Evolutionary conservation across 2,113 vertebrate species (phyloP).

Genomic region (Archocentrus centrarchus): DNA sequence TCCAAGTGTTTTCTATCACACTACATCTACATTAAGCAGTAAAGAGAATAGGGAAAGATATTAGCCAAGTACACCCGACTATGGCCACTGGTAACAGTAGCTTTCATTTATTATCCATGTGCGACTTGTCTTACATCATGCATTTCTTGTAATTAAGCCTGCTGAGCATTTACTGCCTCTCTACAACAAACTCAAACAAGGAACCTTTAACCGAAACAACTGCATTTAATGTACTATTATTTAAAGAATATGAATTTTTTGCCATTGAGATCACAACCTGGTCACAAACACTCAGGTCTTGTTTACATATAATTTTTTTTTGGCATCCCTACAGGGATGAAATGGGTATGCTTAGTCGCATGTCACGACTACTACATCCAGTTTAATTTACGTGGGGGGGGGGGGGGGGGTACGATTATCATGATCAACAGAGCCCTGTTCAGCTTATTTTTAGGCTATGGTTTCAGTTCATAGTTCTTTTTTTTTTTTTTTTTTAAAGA

Average conservation of each 20-base stretch:
- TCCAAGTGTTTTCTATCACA: not conserved
- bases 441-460: not conserved
- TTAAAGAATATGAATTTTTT: not conserved
- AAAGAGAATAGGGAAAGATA: not conserved
- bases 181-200: not conserved
- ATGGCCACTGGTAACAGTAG: slow-evolving; percentile 3
- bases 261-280: not conserved
- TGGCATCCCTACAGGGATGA: not conserved
- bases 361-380: not conserved
- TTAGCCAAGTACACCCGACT: not conserved
- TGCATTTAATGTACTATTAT: not conserved
- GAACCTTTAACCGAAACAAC: not conserved
- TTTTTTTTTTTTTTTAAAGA: not conserved
- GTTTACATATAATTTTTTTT: not conserved
- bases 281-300: not conserved
- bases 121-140: slow-evolving; percentile 19
- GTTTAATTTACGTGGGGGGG: not conserved
- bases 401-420: not conserved
- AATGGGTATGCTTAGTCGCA: not conserved
- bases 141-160: slow-evolving; percentile 12
- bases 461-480: not conserved
- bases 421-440: not conserved
- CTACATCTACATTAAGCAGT: not conserved
- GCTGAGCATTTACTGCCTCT: not conserved
- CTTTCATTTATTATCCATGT: slow-evolving; percentile 36